Percentiles rank a stretch among this genome's conserved stretches.
Conservation (phyloP, 2,113 vertebrate genomes). For the Lophochroa leadbeateri region DNA sequence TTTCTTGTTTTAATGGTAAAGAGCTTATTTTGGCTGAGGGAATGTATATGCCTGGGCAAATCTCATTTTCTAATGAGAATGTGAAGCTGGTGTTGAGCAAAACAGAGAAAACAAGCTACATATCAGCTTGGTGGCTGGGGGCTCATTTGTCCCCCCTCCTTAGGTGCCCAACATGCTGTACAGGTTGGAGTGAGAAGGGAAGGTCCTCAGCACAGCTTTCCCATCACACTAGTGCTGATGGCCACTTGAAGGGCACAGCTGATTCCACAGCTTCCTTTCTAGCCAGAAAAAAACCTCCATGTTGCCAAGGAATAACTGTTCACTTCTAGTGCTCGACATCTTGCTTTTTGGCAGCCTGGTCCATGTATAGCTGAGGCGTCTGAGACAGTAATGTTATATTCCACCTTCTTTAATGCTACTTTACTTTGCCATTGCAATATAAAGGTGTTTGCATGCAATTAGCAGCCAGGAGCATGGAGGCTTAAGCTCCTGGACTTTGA, state of each 20-base stretch:
- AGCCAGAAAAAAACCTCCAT: background rate
- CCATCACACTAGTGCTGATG: background rate
- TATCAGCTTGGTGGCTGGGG: background rate
- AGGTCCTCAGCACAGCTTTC: background rate
- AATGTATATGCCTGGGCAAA: background rate
- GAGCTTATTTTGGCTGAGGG: background rate
- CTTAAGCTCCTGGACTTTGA: background rate
- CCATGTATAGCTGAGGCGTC: fast-evolving
- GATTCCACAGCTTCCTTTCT: background rate
- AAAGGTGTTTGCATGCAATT: background rate
- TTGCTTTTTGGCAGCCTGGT: background rate
- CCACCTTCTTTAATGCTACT: background rate
- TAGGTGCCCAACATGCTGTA: fast-evolving
- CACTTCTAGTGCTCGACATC: no score
- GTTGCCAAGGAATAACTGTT: background rate
- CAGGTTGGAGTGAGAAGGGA: fast-evolving
- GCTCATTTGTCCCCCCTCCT: background rate
- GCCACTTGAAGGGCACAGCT: background rate
- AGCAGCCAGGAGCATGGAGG: fast-evolving
- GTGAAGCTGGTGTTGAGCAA: background rate
- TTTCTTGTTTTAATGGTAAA: background rate
- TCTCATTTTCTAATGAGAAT: background rate
- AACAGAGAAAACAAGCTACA: background rate
- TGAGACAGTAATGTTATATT: fast-evolving
- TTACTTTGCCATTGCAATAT: background rate